Evolutionary conservation across 2,888 invertebrate species (phyloP).

Genomic region (Branchellion lobata): DNA sequence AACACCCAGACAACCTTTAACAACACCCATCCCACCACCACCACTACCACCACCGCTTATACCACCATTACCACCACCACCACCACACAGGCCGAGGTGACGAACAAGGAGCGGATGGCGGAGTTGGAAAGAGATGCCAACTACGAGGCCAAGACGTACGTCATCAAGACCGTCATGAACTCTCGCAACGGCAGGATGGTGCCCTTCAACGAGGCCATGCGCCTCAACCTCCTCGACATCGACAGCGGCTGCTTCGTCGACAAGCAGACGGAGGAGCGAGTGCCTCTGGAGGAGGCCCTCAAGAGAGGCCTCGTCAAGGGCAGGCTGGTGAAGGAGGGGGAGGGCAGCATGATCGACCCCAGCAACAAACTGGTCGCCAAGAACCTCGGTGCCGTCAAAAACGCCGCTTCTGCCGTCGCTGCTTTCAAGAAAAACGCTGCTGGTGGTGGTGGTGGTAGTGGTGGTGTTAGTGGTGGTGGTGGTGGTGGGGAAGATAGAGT

Average conservation of each 20-base stretch:
- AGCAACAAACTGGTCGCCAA: constrained; percentile 28
- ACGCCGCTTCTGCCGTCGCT: background rate
- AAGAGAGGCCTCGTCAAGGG: constrained; percentile 30
- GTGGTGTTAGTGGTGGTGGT: background rate
- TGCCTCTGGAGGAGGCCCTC: constrained; percentile 25
- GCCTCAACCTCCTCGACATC: constrained; percentile 16
- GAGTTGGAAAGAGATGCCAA: background rate
- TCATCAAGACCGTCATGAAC: constrained; percentile 5
- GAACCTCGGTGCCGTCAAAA: constrained; percentile 3
- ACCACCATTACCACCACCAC: too few relatives aligned
- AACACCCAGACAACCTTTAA: too few relatives aligned
- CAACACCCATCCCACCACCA: too few relatives aligned
- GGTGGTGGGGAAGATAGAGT: background rate
- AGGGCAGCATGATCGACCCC: constrained; percentile 6
- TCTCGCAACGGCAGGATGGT: background rate
- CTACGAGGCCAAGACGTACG: constrained; percentile 34
- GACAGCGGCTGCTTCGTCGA: constrained; percentile 40
- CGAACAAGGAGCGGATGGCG: background rate
- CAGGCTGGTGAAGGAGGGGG: constrained; percentile 17
- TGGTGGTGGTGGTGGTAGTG: background rate
- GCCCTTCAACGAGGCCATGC: constrained; percentile 21
- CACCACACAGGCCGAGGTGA: constrained; percentile 6
- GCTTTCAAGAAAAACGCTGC: background rate
- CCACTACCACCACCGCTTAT: too few relatives aligned
- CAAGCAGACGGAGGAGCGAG: background rate